Base-by-base conservation (phyloP, 2,797 vertebrate species). In the Darevskia mixta region DNA sequence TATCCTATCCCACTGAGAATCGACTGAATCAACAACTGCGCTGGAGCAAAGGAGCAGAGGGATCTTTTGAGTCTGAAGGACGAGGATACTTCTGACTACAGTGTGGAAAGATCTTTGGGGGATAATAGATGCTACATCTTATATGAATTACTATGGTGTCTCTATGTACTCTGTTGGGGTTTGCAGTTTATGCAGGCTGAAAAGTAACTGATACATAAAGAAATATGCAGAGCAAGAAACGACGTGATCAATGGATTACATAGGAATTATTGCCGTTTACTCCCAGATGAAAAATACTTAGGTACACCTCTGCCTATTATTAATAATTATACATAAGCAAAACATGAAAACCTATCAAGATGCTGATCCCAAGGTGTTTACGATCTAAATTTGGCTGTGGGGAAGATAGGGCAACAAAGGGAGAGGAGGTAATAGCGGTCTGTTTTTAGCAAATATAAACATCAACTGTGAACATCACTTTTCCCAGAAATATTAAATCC, bases 1-100 rank as follows among this genome's bases (percentile, higher is more conserved):
- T 25, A 27, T 43, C 23, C 2, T 90, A 85, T 79, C 20, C 67
- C 67, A 82, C 79, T 38, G 29, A 0, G 0, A 90, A 77, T 61
- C 17, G 18, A 43, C 0, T 7, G 17, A 73, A 61, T 79, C n/a
- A 79, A 77, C 41, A 85, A 73, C 76, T 64, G 18, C 35, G 29
- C 82, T 82, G 66, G 6, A 89, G 71, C 49, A 88, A 91, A 29
- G 0, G 1, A 61, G 67, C 55, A 15, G 35, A 90, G 38, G 85
- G 6, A 8, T 29, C 7, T 43, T 43, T 23, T 25, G 32, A 2
- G 9, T 71, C 25, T n/a, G 32, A 55, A 88, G 64, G 18, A 88
- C 6, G 32, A 78, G 38, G 29, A 13, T 41, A 67, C 20, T 35
- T 69, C 18, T 38, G 35, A 69, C 41, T 69, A 45, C n/a, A 35